These are phyloP conservation scores for Trilocha varians DNA, from an alignment of 2,888 invertebrate species.

Conservation along the genomic window DNA sequence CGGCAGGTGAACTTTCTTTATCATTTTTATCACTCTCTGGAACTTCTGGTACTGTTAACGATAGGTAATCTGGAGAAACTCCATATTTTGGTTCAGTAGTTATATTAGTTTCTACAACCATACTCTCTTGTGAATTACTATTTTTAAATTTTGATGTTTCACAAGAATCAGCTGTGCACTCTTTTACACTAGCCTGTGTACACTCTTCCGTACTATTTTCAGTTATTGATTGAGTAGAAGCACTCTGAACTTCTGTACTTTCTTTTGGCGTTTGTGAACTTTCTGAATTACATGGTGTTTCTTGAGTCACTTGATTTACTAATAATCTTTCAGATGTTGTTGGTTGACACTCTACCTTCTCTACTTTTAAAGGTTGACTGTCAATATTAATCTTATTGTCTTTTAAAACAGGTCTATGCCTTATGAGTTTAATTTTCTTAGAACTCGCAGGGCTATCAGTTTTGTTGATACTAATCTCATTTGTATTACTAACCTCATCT, in stretches of 20 bases:
- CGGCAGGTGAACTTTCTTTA: constrained; percentile 2
- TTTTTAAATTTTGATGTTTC: constrained; percentile 3
- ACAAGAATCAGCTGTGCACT: constrained; percentile 1
- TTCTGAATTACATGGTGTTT: background rate
- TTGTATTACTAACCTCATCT: constrained; percentile 61
- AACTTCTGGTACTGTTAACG: background rate
- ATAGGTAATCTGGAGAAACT: background rate
- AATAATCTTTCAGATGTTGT: constrained; percentile 26
- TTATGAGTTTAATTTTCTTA: constrained; percentile 65
- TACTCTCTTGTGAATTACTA: background rate
- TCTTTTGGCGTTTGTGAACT: background rate
- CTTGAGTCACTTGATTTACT: background rate
- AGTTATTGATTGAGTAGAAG: background rate
- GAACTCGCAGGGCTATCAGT: constrained; percentile 62
- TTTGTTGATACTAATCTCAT: constrained; percentile 66
- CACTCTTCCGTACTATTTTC: background rate
- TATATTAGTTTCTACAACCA: background rate
- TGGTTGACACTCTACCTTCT: constrained; percentile 49
- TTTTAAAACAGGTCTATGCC: constrained; percentile 39
- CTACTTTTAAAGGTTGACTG: constrained; percentile 18
- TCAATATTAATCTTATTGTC: constrained; percentile 27
- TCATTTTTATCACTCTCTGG: constrained; percentile 10
- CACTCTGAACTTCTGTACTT: no score
- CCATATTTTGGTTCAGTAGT: background rate
- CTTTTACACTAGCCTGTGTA: constrained; percentile 5